Evolutionary conservation across 2,888 invertebrate genomes (phyloP).

Genomic region (Eueremaeus valkanovi): DNA sequence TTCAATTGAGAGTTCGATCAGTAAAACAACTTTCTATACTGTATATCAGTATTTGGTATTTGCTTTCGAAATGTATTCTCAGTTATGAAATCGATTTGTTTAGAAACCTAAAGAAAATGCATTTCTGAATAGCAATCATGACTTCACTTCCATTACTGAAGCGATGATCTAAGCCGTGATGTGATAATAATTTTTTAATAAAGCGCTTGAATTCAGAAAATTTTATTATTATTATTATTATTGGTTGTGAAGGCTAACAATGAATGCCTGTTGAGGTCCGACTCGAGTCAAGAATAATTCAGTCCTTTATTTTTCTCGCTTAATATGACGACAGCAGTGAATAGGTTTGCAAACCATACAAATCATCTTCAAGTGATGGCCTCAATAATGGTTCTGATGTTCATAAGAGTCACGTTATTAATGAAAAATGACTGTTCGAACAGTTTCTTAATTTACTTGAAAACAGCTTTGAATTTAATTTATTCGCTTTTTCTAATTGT

Average conservation of each 20-base stretch:
- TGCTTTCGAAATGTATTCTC: neutral
- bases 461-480: too few species aligned
- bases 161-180: conserved; percentile 20
- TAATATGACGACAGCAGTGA: conserved; percentile 13
- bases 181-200: conserved; percentile 14
- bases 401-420: neutral
- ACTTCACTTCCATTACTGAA: conserved; percentile 12
- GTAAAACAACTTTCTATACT: too few species aligned
- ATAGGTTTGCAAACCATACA: conserved; percentile 23
- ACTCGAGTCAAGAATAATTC: neutral
- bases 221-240: neutral
- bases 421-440: neutral
- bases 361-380: conserved; percentile 4
- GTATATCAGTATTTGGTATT: neutral
- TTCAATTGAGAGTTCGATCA: too few species aligned
- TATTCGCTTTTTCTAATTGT: conserved; percentile 3
- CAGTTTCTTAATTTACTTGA: neutral
- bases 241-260: conserved; percentile 1
- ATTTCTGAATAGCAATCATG: neutral
- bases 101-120: too few species aligned
- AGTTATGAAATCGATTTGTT: neutral
- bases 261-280: neutral
- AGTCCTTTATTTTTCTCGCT: neutral
- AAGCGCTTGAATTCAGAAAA: conserved; percentile 11
- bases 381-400: conserved; percentile 9